These are phyloP conservation scores for Virgularia gustaviana DNA, from an alignment of 92 coral and sea anemone species.

Conservation along the genomic window DNA sequence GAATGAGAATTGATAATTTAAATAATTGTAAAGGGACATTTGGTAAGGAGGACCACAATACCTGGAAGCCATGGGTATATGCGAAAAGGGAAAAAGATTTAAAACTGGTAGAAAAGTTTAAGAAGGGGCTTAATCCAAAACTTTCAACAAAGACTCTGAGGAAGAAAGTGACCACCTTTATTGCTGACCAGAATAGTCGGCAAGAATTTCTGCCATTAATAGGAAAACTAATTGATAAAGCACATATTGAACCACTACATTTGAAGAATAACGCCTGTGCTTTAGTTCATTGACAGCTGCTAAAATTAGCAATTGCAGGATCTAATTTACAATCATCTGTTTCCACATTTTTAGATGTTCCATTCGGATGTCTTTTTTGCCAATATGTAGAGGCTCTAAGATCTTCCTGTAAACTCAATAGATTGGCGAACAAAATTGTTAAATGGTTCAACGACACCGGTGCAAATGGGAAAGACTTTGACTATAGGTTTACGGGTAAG, in stretches of 20 bases:
- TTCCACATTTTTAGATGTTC: too few relatives aligned
- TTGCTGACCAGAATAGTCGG: too few relatives aligned
- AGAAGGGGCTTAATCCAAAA: slow-evolving; percentile 33
- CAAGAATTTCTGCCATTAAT: too few relatives aligned
- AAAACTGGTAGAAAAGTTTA: slow-evolving; percentile 49
- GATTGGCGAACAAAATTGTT: slow-evolving; percentile 48
- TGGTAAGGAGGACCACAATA: not conserved
- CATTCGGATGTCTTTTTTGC: slow-evolving; percentile 43
- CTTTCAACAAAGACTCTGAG: slow-evolving; percentile 23
- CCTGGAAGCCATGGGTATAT: slow-evolving; percentile 27
- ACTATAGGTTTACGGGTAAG: too few relatives aligned
- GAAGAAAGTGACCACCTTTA: too few relatives aligned
- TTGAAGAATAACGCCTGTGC: too few relatives aligned
- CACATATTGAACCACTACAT: too few relatives aligned
- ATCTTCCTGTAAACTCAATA: slow-evolving; percentile 32
- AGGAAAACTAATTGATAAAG: too few relatives aligned
- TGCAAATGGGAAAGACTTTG: slow-evolving; percentile 40
- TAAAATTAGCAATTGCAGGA: too few relatives aligned
- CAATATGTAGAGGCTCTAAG: slow-evolving; percentile 47
- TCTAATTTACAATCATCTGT: too few relatives aligned
- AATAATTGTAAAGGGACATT: slow-evolving; percentile 17
- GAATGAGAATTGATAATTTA: slow-evolving; percentile 23
- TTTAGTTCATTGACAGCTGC: slow-evolving; percentile 30
- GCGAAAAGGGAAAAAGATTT: slow-evolving; percentile 21
- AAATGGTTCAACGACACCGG: slow-evolving; percentile 49